phyloP scores from a whole-genome alignment of 2,797 vertebrate species.

The Martes flavigula region DNA sequence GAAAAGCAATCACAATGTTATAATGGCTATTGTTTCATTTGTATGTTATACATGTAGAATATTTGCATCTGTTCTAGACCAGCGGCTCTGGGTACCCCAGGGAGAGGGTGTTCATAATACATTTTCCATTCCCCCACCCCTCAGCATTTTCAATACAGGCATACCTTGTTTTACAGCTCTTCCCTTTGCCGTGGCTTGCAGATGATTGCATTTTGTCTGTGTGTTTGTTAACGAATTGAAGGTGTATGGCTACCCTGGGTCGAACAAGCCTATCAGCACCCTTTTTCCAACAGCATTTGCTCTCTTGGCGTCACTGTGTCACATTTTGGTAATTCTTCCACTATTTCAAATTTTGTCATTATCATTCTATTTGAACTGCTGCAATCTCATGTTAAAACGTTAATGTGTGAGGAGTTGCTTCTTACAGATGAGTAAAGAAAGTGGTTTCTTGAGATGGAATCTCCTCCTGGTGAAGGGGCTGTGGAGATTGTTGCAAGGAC shows the following conservation, averaged over 20 bases:
- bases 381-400: neutral
- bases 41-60: neutral
- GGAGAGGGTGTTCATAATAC: neutral
- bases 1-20: neutral
- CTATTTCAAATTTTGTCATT: neutral
- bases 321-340: neutral
- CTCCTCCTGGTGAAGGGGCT: neutral
- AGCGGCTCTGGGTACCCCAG: neutral
- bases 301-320: neutral
- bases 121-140: neutral
- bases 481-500: neutral
- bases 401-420: neutral
- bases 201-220: neutral
- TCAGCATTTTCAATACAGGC: neutral
- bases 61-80: neutral
- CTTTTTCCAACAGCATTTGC: neutral
- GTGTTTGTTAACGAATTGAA: neutral
- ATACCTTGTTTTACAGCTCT: neutral
- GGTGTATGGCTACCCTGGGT: neutral
- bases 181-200: neutral
- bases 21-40: neutral
- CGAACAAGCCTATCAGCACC: neutral
- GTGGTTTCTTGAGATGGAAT: neutral
- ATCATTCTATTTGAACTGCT: neutral
- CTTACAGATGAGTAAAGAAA: neutral